A percentile compares a stretch with the other conserved stretches of the same genome.
Conservation (phyloP, 2,113 vertebrate genomes). For the Rattus norvegicus region DNA sequence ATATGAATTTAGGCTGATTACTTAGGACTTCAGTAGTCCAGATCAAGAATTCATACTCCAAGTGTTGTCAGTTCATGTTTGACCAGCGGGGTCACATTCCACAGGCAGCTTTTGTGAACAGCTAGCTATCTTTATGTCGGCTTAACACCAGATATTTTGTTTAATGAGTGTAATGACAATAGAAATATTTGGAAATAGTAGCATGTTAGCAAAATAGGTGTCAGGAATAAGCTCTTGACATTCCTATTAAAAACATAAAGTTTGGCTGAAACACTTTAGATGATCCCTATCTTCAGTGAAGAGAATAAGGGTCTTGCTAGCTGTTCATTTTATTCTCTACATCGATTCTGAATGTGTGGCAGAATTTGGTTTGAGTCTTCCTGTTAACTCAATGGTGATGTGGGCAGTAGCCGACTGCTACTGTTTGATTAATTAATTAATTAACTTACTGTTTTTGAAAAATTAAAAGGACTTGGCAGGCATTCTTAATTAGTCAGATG, state of each 20-base stretch:
- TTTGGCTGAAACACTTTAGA: constrained; percentile 6
- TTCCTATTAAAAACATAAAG: not conserved
- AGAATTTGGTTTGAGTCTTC: constrained; percentile 22
- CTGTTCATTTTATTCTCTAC: not conserved
- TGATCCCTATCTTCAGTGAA: not conserved
- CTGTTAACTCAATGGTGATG: not conserved
- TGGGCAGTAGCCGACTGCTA: not conserved
- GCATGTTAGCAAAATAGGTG: not conserved
- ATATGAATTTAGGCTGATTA: not conserved
- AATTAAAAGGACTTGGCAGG: not conserved
- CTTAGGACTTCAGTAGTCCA: not conserved
- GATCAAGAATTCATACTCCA: not conserved
- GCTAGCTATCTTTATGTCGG: not conserved
- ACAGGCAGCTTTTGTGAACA: not conserved
- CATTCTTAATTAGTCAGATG: constrained; percentile 20
- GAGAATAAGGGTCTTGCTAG: not conserved
- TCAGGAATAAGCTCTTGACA: not conserved
- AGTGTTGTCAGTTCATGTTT: not conserved
- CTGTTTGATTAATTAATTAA: not conserved
- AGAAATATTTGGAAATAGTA: constrained; percentile 27
- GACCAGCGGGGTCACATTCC: not conserved
- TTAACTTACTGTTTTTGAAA: not conserved
- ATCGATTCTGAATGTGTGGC: not conserved
- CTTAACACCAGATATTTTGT: not conserved
- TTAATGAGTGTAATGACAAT: not conserved